phyloP scores from a whole-genome alignment of 2,888 invertebrate genomes.

The Tineola bisselliella region DNA sequence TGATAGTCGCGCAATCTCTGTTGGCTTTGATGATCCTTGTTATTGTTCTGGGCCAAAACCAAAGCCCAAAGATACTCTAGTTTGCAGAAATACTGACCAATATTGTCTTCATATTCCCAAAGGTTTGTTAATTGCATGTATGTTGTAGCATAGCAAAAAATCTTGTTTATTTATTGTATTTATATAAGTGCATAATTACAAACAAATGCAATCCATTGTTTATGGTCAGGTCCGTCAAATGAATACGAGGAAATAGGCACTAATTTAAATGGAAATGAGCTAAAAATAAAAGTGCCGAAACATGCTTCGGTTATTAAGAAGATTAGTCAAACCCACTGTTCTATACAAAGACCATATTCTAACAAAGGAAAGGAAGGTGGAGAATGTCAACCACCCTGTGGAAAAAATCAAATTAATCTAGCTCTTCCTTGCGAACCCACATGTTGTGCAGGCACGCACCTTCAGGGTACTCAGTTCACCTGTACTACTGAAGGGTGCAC shows the following conservation, averaged over 20 bases:
- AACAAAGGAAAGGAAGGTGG: conserved; percentile 25
- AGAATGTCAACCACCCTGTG: conserved; percentile 45
- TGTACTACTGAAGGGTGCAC: conserved; percentile 56
- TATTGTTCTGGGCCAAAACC: conserved; percentile 41
- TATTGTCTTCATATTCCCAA: conserved; percentile 58
- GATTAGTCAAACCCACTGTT: conserved; percentile 54
- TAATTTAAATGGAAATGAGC: conserved; percentile 50
- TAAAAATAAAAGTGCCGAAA: conserved; percentile 57
- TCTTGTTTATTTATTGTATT: too few species aligned
- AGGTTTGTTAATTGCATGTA: conserved; percentile 29
- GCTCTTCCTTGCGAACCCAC: conserved; percentile 41
- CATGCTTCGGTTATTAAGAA: conserved; percentile 51
- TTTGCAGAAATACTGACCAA: conserved; percentile 50
- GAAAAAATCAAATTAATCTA: conserved; percentile 53
- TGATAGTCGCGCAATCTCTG: conserved; percentile 46
- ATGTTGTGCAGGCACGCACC: conserved; percentile 42
- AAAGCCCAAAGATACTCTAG: conserved; percentile 33
- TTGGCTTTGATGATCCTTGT: conserved; percentile 46
- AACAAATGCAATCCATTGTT: conserved; percentile 26
- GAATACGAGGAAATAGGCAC: conserved; percentile 59
- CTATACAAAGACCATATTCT: conserved; percentile 43
- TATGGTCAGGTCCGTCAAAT: conserved; percentile 52
- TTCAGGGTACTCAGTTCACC: conserved; percentile 48
- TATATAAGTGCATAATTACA: too few species aligned
- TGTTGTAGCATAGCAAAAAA: neutral